phyloP scores from a whole-genome alignment of 2,797 vertebrate species.

The Leptodactylus fallax region DNA sequence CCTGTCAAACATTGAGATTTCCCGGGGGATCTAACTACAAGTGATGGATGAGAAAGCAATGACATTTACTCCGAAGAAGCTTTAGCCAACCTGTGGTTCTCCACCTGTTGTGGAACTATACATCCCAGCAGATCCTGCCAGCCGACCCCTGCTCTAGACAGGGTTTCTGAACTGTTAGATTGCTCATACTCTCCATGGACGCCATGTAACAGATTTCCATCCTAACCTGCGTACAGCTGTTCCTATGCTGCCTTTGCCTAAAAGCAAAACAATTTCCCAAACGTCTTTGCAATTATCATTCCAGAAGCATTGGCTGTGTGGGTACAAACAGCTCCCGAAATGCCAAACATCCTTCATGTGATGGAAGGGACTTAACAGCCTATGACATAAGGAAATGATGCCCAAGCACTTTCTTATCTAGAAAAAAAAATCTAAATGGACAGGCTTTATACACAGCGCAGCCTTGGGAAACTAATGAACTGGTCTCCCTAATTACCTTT shows the following conservation, averaged over 20 bases:
- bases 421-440: constrained; percentile 61
- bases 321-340: constrained; percentile 52
- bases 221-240: constrained; percentile 2
- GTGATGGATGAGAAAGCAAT: constrained; percentile 6
- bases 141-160: background rate
- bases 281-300: constrained; percentile 51
- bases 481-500: constrained; percentile 63
- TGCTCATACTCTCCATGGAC: background rate
- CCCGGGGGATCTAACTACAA: background rate
- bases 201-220: background rate
- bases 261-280: constrained; percentile 33
- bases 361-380: constrained; percentile 41
- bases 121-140: background rate
- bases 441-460: constrained; percentile 60
- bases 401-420: constrained; percentile 64
- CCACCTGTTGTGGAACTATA: background rate
- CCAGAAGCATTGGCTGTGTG: constrained; percentile 10
- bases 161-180: background rate
- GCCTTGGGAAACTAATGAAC: constrained; percentile 61
- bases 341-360: constrained; percentile 55
- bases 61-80: background rate
- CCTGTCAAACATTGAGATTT: background rate
- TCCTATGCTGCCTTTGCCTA: background rate
- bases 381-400: constrained; percentile 61
- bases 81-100: background rate